phyloP scores from a whole-genome alignment of 2,797 vertebrate species.

The Lophotriccus pileatus region DNA sequence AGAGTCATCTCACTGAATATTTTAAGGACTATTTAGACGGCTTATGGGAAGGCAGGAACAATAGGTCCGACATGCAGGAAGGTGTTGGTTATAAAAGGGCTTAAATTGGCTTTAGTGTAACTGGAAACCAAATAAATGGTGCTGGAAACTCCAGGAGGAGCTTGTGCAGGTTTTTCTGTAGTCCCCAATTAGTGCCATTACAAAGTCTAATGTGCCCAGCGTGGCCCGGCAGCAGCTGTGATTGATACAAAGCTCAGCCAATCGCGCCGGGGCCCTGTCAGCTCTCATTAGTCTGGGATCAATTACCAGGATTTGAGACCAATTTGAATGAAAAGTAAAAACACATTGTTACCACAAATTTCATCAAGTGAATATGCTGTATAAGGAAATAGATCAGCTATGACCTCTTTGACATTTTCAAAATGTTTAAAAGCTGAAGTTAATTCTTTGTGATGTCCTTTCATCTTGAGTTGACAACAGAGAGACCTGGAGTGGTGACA shows the following conservation, averaged over 20 bases:
- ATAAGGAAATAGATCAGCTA: slow-evolving; percentile 69
- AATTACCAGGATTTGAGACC: slow-evolving; percentile 51
- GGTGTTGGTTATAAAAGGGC: slow-evolving; percentile 58
- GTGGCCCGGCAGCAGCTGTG: slow-evolving; percentile 44
- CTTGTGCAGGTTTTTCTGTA: neutral
- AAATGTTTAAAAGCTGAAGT: slow-evolving; percentile 81
- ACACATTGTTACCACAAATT: slow-evolving; percentile 72
- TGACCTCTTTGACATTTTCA: slow-evolving; percentile 79
- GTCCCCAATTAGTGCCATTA: slow-evolving; percentile 63
- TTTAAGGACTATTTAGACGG: neutral
- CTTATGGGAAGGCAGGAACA: slow-evolving; percentile 43
- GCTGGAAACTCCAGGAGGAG: slow-evolving; percentile 39
- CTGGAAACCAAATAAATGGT: slow-evolving; percentile 61
- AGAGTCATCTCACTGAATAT: slow-evolving; percentile 47
- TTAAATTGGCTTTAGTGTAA: slow-evolving; percentile 58
- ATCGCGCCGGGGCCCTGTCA: slow-evolving; percentile 53
- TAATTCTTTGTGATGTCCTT: slow-evolving; percentile 79
- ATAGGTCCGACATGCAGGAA: slow-evolving; percentile 51
- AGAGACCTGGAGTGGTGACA: slow-evolving; percentile 73
- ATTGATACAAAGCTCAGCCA: slow-evolving; percentile 64
- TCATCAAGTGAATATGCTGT: slow-evolving; percentile 75
- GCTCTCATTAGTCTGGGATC: slow-evolving; percentile 65
- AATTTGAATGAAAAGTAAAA: slow-evolving; percentile 67
- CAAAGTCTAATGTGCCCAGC: slow-evolving; percentile 17
- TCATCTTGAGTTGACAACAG: slow-evolving; percentile 74